These are phyloP conservation scores for Esperia sulphurella DNA, from an alignment of 2,888 invertebrate species.

Conservation along the genomic window DNA sequence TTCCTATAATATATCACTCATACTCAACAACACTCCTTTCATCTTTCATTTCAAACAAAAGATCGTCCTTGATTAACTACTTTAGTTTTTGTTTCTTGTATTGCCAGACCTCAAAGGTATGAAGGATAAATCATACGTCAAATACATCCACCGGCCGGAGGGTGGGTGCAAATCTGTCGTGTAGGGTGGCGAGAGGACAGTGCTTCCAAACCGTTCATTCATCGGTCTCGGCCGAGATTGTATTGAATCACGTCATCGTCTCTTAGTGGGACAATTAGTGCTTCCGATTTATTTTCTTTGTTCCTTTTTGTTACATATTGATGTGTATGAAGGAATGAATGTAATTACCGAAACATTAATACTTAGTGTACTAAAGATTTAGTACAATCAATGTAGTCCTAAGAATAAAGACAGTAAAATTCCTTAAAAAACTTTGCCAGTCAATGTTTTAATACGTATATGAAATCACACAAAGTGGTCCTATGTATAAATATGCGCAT, in stretches of 20 bases:
- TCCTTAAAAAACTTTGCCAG: too few relatives aligned
- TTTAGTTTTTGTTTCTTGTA: constrained; percentile 36
- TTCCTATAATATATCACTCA: not conserved
- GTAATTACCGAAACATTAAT: too few relatives aligned
- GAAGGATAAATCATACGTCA: constrained; percentile 60
- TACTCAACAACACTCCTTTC: not conserved
- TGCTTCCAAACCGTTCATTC: constrained; percentile 43
- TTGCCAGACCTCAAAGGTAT: constrained; percentile 27
- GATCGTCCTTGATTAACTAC: constrained; percentile 26
- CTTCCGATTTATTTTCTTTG: constrained; percentile 37
- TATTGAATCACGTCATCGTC: constrained; percentile 44
- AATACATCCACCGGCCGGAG: constrained; percentile 48
- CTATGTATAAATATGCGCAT: not conserved
- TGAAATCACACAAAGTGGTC: too few relatives aligned
- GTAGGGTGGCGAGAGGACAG: constrained; percentile 30
- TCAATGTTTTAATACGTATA: too few relatives aligned
- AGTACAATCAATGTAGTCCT: too few relatives aligned
- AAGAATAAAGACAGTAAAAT: too few relatives aligned
- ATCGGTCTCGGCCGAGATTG: constrained; percentile 32
- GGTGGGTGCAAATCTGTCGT: constrained; percentile 51
- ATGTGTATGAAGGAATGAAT: too few relatives aligned
- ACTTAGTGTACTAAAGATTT: too few relatives aligned
- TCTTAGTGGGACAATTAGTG: constrained; percentile 49
- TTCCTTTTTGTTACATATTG: too few relatives aligned
- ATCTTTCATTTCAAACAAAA: constrained; percentile 17